Base-by-base conservation (phyloP, 2,888 invertebrate species). In the Mongoloraphidia duomilia region DNA sequence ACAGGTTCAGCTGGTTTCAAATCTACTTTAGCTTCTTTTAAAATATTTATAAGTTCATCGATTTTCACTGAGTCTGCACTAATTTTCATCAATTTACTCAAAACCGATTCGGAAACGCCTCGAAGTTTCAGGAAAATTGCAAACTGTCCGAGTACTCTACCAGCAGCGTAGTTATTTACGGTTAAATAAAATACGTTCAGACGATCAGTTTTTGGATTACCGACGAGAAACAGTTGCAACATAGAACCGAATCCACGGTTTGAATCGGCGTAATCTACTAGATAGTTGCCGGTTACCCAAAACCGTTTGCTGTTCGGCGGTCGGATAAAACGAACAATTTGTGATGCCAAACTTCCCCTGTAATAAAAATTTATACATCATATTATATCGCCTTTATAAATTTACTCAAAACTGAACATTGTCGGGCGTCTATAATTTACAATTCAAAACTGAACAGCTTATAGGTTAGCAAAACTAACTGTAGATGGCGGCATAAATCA, bases 221-320 rank as follows among this genome's bases (percentile, higher is more conserved):
- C 84, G 3, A 84, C 74, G 9, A 79, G 71, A 52, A 82, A 67
- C 26, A 79, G 68, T 56, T 79, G 76, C 13, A 77, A 56, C 66
- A 77, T 68, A 3, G 76, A 72, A 1, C 78, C 78, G 50, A 76
- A 75, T 44, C 76, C 75, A 50, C 75, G 69, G 36, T 74, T 74
- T 1, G 74, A 73, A 57, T 81, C 79, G n/a, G 78, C 76, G 57
- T 77, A 79, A 52, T 82, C 83, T 55, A 82, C 73, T 49, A 84
- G 72, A 59, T 82, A 81, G 63, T 84, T 84, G 34, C 82, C 83
- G 0, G 83, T 83, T 0, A 79, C 75, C 75, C 83, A 80, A 56
- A 75, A 75, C 6, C 75, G 69, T 9, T 66, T 63, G 2, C 71
- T 70, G 8, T 74, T 72, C 0, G 77, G 75, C 0, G 73, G 71